Conservation (phyloP, 1,140 invertebrate genomes). For the Zelostemma sp. region DNA sequence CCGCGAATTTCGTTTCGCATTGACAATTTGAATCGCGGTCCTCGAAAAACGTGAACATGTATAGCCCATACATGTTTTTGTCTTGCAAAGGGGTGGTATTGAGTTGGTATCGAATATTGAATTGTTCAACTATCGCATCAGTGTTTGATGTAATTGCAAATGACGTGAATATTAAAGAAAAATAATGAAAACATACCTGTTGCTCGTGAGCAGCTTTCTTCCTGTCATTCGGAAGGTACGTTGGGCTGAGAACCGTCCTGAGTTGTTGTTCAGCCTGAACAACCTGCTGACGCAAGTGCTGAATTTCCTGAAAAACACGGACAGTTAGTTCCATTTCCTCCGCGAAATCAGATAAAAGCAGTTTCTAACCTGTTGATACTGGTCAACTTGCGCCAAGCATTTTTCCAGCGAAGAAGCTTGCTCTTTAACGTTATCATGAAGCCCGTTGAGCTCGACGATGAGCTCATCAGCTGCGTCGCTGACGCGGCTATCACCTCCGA, state of each 20-base stretch:
- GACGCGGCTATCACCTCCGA: slow-evolving; percentile 83
- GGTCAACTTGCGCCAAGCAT: slow-evolving; percentile 87
- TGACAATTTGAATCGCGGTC: no score
- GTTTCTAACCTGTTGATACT: slow-evolving; percentile 84
- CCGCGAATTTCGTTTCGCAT: neutral
- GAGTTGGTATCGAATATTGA: slow-evolving; percentile 59
- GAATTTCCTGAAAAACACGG: slow-evolving; percentile 79
- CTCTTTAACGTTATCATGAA: slow-evolving; percentile 76
- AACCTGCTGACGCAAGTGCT: slow-evolving; percentile 84
- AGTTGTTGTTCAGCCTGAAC: slow-evolving; percentile 89
- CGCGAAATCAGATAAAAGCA: no score
- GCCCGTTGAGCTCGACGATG: slow-evolving; percentile 76
- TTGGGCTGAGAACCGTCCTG: slow-evolving; percentile 82
- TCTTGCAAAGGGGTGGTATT: slow-evolving; percentile 59
- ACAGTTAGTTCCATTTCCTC: no score
- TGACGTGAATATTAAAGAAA: slow-evolving; percentile 8
- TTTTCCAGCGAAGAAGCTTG: slow-evolving; percentile 81
- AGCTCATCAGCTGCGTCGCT: slow-evolving; percentile 79
- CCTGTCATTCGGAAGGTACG: slow-evolving; percentile 84
- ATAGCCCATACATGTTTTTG: slow-evolving; percentile 7
- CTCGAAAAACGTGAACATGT: neutral
- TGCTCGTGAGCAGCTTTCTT: slow-evolving; percentile 88
- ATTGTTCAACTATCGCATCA: slow-evolving; percentile 1
- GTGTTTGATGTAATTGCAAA: neutral
- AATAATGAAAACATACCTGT: slow-evolving; percentile 82